Conservation (phyloP, 1,140 invertebrate species). For the Sitophilus oryzae region DNA sequence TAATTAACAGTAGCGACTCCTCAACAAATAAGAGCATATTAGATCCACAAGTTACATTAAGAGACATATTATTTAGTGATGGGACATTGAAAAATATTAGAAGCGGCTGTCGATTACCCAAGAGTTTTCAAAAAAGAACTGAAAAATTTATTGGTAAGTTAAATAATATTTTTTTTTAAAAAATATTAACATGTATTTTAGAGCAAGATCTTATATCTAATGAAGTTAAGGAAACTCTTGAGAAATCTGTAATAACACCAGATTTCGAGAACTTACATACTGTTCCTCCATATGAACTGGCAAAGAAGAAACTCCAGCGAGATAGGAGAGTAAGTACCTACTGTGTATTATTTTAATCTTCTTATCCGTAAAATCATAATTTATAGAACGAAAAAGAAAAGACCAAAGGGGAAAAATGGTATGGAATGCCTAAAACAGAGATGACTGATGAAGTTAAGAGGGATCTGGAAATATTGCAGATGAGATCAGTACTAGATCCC, state of each 20-base stretch:
- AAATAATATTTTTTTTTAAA: background rate
- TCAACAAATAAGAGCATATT: too few species aligned
- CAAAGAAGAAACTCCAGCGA: constrained; percentile 52
- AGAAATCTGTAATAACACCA: constrained; percentile 56
- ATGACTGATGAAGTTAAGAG: constrained; percentile 80
- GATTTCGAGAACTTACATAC: constrained; percentile 60
- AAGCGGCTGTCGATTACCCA: background rate
- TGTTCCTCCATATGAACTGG: constrained; percentile 56
- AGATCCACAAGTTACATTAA: too few species aligned
- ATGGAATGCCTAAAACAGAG: constrained; percentile 77
- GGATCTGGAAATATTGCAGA: constrained; percentile 82
- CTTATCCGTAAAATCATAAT: background rate
- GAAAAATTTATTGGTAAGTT: background rate
- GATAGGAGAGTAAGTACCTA: constrained; percentile 52
- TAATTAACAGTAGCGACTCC: background rate
- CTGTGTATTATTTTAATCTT: background rate
- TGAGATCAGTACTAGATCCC: constrained; percentile 87
- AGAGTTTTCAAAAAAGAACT: background rate
- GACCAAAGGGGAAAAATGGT: constrained; percentile 84
- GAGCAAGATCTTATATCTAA: too few species aligned
- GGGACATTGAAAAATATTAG: background rate
- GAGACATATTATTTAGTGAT: too few species aligned
- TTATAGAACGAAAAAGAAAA: constrained; percentile 57
- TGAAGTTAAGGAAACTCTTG: constrained; percentile 54
- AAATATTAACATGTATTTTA: background rate